Base-by-base conservation (phyloP, 2,797 vertebrate species). In the Phaenicophaeus curvirostris region DNA sequence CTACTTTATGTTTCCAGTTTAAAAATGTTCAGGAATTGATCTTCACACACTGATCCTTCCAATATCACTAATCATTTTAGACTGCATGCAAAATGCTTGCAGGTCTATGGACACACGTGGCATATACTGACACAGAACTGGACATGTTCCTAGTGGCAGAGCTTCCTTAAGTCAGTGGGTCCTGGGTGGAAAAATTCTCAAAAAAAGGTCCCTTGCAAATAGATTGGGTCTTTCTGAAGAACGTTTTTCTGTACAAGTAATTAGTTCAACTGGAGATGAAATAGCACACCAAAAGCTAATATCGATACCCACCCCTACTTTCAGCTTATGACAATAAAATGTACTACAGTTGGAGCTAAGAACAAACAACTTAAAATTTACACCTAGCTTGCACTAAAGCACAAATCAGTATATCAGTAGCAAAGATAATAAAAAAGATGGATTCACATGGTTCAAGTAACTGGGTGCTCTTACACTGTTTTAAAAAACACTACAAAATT, bases 111-210 rank as follows among this genome's bases (percentile, higher is more conserved):
- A 55, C 13, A 37, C 3, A 9, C 0, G 0, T 10, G n/a, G 27
- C 48, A 41, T 28, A 53, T 27, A 23, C 1, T 41, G 42, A 18
- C 61, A 68, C 37, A 61, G 58, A 75, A 33, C 13, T 11, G 3
- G 5, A 55, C 1, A 4, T 0, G 1, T n/a, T 62, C 46, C 25
- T 28, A 33, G 9, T 28, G 55, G 61, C 20, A 35, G 10, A 50
- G 20, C 27, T 76, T 41, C 21, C 21, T 74, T 13, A 69, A 19
- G 23, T 31, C 57, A 67, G 15, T 13, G 15, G 13, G 18, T 39
- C 42, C 3, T 0, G 5, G 19, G 12, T 24, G 25, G 15, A 9
- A 85, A 85, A 87, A 73, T n/a, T 72, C 41, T 50, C 16, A 17
- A 3, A 4, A 57, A n/a, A 41, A 24, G 2, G 21, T n/a, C 30